Conservation (phyloP, 2,888 invertebrate species). For the Doris montereyensis region DNA sequence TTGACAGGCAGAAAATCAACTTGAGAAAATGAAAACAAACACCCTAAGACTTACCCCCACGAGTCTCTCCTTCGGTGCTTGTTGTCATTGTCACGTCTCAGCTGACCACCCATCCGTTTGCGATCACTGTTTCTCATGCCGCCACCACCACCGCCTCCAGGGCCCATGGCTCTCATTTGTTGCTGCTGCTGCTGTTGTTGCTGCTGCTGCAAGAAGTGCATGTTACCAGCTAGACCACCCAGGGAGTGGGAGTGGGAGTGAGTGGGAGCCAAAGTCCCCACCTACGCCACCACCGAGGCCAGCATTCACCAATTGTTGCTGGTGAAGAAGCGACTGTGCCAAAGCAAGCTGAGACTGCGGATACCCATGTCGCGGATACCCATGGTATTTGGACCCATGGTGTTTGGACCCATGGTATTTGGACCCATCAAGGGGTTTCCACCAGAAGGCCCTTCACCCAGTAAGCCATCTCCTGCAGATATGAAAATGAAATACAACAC, state of each 20-base stretch:
- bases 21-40: neutral
- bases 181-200: neutral
- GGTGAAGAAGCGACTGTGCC: neutral
- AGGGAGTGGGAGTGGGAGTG: neutral
- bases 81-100: neutral
- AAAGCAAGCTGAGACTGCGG: neutral
- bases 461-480: neutral
- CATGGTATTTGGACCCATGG: neutral
- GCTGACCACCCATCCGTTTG: neutral
- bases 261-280: too few relatives aligned
- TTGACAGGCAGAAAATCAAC: too few relatives aligned
- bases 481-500: too few relatives aligned
- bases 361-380: neutral
- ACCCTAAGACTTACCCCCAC: neutral
- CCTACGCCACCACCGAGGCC: neutral
- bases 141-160: neutral
- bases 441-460: neutral
- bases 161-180: too few relatives aligned
- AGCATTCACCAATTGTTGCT: neutral
- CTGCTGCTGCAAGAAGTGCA: neutral
- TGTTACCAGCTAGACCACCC: neutral
- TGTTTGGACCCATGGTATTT: neutral
- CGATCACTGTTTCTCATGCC: neutral
- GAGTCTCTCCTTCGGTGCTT: neutral
- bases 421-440: neutral